Percentiles rank a stretch among this genome's conserved stretches.
Conservation (phyloP, 2,797 vertebrate genomes). For the Botia almorhae region DNA sequence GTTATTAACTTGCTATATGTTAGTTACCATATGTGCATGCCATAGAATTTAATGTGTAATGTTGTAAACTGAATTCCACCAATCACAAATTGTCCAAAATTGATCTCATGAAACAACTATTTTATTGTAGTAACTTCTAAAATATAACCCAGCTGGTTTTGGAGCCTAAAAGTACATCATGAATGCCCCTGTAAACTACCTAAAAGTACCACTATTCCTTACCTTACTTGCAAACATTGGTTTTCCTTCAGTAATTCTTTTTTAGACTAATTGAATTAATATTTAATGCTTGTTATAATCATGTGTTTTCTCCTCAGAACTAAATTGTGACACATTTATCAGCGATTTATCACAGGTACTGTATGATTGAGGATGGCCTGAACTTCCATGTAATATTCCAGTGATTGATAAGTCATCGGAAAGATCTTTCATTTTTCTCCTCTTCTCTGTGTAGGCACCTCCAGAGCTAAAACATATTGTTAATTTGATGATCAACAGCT, state of each 20-base stretch:
- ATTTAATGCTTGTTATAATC: background rate
- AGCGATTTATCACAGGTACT: background rate
- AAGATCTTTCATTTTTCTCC: background rate
- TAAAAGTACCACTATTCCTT: too few species aligned
- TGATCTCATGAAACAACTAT: too few species aligned
- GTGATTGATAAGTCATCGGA: background rate
- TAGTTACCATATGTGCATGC: background rate
- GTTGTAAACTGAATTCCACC: background rate
- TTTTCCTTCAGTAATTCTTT: background rate
- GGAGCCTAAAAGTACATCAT: background rate
- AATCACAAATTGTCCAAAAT: background rate
- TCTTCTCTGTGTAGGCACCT: conserved; percentile 53
- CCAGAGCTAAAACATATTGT: background rate
- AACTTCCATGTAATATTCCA: background rate
- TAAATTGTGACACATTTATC: background rate
- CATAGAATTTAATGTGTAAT: background rate
- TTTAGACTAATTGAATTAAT: background rate
- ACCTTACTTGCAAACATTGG: background rate
- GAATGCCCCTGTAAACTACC: background rate
- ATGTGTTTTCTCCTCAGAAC: conserved; percentile 38
- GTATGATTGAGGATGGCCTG: background rate
- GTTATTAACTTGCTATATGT: background rate
- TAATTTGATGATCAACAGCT: conserved; percentile 52
- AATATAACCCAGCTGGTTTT: background rate
- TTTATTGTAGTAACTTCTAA: background rate